Percentiles rank a stretch among this genome's conserved stretches.
Conservation (phyloP, 1,140 invertebrate genomes). For the Leptoteleia sp. region DNA sequence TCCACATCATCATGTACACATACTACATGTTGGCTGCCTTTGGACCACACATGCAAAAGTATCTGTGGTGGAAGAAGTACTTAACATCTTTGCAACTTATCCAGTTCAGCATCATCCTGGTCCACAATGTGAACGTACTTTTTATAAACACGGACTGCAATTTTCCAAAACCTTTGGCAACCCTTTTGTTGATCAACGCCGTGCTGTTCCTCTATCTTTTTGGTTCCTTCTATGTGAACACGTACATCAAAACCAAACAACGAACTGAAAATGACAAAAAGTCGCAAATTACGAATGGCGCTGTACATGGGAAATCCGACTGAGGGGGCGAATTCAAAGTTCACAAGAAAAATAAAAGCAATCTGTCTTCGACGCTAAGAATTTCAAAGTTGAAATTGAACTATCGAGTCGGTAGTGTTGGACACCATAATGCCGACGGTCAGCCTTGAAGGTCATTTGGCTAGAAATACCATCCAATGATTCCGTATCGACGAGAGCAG, state of each 20-base stretch:
- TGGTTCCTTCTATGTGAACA: conserved; percentile 89
- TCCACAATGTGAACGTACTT: conserved; percentile 85
- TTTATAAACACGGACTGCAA: conserved; percentile 84
- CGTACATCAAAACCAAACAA: conserved; percentile 80
- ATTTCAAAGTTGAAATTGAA: conserved; percentile 33
- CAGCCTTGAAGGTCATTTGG: not conserved
- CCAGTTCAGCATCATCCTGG: conserved; percentile 90
- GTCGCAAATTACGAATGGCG: conserved; percentile 4
- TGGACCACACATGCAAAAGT: conserved; percentile 90
- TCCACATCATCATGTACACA: conserved; percentile 92
- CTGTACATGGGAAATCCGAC: conserved; percentile 29
- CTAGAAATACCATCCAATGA: too few species aligned
- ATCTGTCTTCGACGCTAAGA: conserved; percentile 5
- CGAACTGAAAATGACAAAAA: conserved; percentile 3
- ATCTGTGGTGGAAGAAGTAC: conserved; percentile 96
- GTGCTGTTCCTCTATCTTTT: conserved; percentile 92
- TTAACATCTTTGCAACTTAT: conserved; percentile 92
- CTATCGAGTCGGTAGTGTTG: conserved; percentile 26
- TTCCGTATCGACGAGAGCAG: too few species aligned
- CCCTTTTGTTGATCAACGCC: conserved; percentile 88
- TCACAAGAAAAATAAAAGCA: not conserved
- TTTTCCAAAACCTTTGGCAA: conserved; percentile 85
- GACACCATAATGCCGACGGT: conserved; percentile 18
- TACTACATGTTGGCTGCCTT: conserved; percentile 92
- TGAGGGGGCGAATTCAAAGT: conserved; percentile 11